Evolutionary conservation across 2,113 vertebrate genomes (phyloP).

Genomic region (Holacanthus passer): DNA sequence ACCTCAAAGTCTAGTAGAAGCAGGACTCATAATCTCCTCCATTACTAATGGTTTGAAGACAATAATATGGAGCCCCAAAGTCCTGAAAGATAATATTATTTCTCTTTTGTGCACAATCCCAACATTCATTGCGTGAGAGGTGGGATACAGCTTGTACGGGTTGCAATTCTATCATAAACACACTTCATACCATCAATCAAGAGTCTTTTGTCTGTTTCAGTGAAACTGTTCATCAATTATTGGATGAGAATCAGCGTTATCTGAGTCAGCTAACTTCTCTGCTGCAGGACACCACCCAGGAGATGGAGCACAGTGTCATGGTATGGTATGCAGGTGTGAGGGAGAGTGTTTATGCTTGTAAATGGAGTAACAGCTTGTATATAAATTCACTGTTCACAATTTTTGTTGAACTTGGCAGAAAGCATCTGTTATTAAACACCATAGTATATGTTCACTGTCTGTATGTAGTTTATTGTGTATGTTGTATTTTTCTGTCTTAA

Average conservation of each 20-base stretch:
- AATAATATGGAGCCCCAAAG: neutral
- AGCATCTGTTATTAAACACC: neutral
- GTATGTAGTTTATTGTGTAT: neutral
- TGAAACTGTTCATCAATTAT: constrained; percentile 86
- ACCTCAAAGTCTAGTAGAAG: neutral
- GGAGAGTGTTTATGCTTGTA: neutral
- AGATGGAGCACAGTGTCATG: constrained; percentile 87
- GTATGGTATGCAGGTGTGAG: constrained; percentile 74
- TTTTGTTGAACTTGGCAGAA: neutral
- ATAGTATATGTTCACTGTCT: neutral
- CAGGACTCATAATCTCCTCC: neutral
- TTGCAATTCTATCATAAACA: neutral
- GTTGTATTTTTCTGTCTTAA: neutral
- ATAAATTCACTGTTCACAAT: neutral
- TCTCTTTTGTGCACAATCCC: neutral
- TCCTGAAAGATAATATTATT: neutral
- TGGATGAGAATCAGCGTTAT: constrained; percentile 92
- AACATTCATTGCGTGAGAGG: neutral
- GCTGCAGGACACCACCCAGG: constrained; percentile 88
- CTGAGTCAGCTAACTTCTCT: constrained; percentile 90
- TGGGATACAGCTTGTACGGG: neutral
- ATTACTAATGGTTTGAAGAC: neutral
- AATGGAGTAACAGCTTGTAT: neutral
- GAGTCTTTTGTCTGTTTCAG: constrained; percentile 75
- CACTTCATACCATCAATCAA: neutral